Evolutionary conservation across 2,888 invertebrate genomes (phyloP), one percentile per base, ranked within the genome.

Genomic region (Sicus ferrugineus): DNA sequence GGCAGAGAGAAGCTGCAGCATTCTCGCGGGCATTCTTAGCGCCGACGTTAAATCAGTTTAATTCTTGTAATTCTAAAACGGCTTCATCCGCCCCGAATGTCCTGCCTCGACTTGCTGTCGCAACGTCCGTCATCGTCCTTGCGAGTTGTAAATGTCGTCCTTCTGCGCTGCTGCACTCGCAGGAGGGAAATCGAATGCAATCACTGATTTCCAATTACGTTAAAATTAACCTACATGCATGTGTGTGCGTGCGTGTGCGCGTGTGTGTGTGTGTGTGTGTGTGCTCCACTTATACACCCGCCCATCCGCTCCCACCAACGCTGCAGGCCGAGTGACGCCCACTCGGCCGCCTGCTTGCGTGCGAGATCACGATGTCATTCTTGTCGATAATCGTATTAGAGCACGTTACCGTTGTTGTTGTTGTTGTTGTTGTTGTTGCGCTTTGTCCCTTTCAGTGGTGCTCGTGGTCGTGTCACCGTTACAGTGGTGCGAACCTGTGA

Each of bases 201-300:
- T 70, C 69, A 73, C 73, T 64, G 74, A 66, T 73, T 76, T 77
- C 73, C 78, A 78, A 77, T 77, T 75, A 76, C 69, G n/a, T 62
- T 26, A 64, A 3, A 19, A 66, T 52, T 42, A 46, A 62, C 21
- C 16, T 54, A 28, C 30, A n/a, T 21, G 31, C 52, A 30, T 14
- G n/a, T n/a, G 34, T 30, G 31, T 42, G 23, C 2, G n/a, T 62
- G 52, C 46, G 3, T 3, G 23, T 46, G 59, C 68, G 58, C 38
- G 66, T 11, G 11, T 66, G 23, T 48, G 62, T 52, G 30, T 56
- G 59, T 58, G 65, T 61, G 52, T 66, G 16, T 31, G 26, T 19
- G 11, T 64, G 38, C 5, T 63, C 31, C 2, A 28, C 56, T 56
- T 28, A 28, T 28, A 28, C 56, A 38, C 21, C 7, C 7, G 19